Percentiles rank a stretch among this genome's conserved stretches.
These are phyloP conservation scores for Nothura maculosa DNA, from an alignment of 2,797 vertebrate species.

Conservation along the genomic window DNA sequence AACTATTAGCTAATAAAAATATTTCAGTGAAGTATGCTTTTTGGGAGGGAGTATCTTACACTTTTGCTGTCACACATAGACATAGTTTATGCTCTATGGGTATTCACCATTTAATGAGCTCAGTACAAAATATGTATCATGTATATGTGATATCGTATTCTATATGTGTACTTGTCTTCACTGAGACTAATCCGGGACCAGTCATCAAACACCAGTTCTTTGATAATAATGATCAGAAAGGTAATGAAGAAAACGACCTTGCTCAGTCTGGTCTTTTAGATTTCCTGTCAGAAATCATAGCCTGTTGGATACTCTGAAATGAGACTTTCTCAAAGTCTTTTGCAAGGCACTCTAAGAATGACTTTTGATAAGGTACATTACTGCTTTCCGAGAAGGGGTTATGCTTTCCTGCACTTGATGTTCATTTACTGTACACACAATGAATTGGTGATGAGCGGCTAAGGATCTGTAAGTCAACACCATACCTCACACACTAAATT, in stretches of 20 bases:
- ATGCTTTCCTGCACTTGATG: not conserved
- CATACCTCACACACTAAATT: not conserved
- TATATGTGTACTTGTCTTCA: not conserved
- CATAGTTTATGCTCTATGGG: not conserved
- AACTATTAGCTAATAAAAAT: not conserved
- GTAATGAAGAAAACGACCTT: not conserved
- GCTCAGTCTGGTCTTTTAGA: not conserved
- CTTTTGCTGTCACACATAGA: not conserved
- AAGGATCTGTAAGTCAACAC: not conserved
- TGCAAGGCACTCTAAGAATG: not conserved
- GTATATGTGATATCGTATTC: not conserved
- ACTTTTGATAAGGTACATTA: not conserved
- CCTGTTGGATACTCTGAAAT: not conserved
- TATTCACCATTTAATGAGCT: not conserved
- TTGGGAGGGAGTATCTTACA: not conserved
- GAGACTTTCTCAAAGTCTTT: not conserved
- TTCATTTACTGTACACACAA: not conserved
- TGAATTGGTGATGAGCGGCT: not conserved
- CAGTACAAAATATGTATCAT: not conserved
- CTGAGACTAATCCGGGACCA: not conserved
- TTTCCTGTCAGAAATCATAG: not conserved
- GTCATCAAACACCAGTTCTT: not conserved
- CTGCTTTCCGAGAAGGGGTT: not conserved
- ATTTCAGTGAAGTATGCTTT: not conserved
- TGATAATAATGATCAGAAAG: not conserved